Base-by-base conservation (phyloP, 2,888 invertebrate genomes). In the Athripsodes cinereus region DNA sequence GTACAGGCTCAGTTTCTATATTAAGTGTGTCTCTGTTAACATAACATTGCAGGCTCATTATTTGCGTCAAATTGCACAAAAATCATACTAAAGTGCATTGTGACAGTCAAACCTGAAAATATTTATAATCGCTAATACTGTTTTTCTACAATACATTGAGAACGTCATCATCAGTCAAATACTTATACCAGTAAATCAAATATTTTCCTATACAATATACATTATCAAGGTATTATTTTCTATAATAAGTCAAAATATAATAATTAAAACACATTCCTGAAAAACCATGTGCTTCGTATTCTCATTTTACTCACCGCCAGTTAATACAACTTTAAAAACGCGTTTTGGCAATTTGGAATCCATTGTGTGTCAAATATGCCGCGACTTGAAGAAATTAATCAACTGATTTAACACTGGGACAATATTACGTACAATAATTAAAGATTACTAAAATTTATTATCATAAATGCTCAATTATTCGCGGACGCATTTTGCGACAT, bases 281-380 rank as follows among this genome's bases (percentile, higher is more conserved):
- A 21, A 48, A 48, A 31, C 59, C 60, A 60, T 60, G 60, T 57
- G 60, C 54, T 60, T 54, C 8, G 20, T 50, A 49, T 35, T 40
- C 40, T 40, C 40, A 40, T 40, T 19, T 22, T 53, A 76, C 86
- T 83, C 81, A 92, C 92, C 92, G 81, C 93, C 93, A 66, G 93
- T 93, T 65, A 94, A 81, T 66, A 93, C 92, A 68, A 93, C 79
- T 78, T 86, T 90, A 79, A 92, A 92, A 67, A 90, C 84, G 67
- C 85, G 86, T 76, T 85, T 86, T 69, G 83, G 81, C 68, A 69
- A 71, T 73, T 73, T 76, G 69, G 74, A 75, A 67, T 78, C 75
- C 79, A 79, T 78, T 55, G 34, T 57, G 78, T 78, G 48, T 49
- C 22, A 55, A 57, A 54, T 52, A 47, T 54, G 47, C 51, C 26